These are phyloP conservation scores for Apodemia mormo DNA, from an alignment of 2,888 invertebrate species.

Conservation along the genomic window DNA sequence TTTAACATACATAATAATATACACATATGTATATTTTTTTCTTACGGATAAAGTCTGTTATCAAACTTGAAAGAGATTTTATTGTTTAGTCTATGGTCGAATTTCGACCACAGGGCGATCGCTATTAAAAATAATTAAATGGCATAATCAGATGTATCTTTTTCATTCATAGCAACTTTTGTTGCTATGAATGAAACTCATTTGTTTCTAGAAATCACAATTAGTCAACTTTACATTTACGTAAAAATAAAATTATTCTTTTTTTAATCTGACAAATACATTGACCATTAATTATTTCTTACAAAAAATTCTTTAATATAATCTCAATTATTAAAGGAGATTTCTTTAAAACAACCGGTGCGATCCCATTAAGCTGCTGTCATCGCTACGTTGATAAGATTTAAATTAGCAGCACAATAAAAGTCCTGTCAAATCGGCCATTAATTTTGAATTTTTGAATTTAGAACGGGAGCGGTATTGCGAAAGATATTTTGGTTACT, in stretches of 20 bases:
- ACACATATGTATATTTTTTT: too few species aligned
- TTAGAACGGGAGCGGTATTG: slow-evolving; percentile 73
- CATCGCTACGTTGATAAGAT: slow-evolving; percentile 79
- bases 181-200: too few species aligned
- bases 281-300: slow-evolving; percentile 15
- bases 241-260: neutral
- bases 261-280: slow-evolving; percentile 1
- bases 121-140: too few species aligned
- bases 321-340: slow-evolving; percentile 56
- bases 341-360: slow-evolving; percentile 67
- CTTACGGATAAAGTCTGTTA: too few species aligned
- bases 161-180: too few species aligned
- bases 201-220: too few species aligned
- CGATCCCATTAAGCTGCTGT: slow-evolving; percentile 79
- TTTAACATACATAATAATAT: too few species aligned
- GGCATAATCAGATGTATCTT: too few species aligned
- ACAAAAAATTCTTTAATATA: slow-evolving; percentile 25
- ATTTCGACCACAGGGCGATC: too few species aligned
- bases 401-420: slow-evolving; percentile 80
- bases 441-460: slow-evolving; percentile 74
- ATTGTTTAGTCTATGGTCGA: too few species aligned
- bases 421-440: slow-evolving; percentile 80
- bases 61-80: too few species aligned
- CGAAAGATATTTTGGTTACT: slow-evolving; percentile 33
- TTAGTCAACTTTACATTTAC: neutral